A percentile compares a stretch with the other conserved stretches of the same genome.
phyloP scores from a whole-genome alignment of 2,113 vertebrate species.

The Potamarius usumacintae region DNA sequence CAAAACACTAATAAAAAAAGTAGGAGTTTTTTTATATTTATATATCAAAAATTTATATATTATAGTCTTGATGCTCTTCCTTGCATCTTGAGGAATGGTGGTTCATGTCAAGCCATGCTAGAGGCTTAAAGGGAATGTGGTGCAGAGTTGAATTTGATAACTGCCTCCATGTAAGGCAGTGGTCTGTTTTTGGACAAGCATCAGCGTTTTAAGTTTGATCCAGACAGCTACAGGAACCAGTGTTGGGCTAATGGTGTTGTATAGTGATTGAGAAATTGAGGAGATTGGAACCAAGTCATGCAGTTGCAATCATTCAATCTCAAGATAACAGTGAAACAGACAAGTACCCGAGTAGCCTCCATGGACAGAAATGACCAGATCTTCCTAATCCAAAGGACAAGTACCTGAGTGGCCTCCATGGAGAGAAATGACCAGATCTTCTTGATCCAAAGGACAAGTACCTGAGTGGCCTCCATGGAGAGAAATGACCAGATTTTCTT shows the following conservation, averaged over 20 bases:
- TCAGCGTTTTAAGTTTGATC: neutral
- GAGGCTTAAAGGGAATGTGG: neutral
- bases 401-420: neutral
- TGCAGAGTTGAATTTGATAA: neutral
- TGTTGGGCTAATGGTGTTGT: neutral
- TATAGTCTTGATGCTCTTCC: neutral
- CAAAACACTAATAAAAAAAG: neutral
- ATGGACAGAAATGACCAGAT: too few species aligned
- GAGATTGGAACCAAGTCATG: neutral
- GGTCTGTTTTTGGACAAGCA: neutral
- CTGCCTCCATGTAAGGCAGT: neutral
- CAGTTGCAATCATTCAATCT: neutral
- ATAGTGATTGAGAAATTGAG: neutral
- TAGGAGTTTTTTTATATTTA: too few species aligned
- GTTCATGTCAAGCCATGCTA: neutral
- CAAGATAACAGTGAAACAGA: neutral
- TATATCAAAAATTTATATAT: too few species aligned
- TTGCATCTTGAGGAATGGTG: neutral
- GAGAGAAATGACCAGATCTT: neutral
- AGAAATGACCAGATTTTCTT: too few species aligned
- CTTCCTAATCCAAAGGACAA: neutral
- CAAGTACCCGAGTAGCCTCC: too few species aligned
- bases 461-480: too few species aligned
- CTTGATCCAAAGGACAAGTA: too few species aligned
- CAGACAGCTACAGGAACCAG: neutral